Percentiles rank a stretch among this genome's conserved stretches.
These are phyloP conservation scores for Hippoglossus hippoglossus DNA, from an alignment of 2,797 vertebrate species.

Conservation along the genomic window DNA sequence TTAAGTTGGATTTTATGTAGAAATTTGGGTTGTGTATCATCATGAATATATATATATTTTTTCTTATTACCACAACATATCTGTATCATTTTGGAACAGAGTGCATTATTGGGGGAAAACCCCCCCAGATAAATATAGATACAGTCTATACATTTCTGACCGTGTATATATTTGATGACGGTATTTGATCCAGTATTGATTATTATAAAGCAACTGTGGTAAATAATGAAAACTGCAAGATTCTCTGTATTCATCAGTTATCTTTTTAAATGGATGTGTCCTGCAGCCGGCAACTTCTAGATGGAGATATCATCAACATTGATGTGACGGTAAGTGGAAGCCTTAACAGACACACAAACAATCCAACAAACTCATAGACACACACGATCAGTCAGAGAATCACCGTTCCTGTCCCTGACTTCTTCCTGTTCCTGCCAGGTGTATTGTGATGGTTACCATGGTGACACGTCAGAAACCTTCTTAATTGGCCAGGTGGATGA, in stretches of 20 bases:
- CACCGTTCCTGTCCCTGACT: constrained; percentile 1
- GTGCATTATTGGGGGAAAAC: background rate
- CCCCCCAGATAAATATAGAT: background rate
- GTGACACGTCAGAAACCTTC: constrained; percentile 98
- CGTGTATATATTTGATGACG: background rate
- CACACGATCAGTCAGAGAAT: background rate
- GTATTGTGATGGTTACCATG: constrained; percentile 96
- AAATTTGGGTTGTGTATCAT: no score
- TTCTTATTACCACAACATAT: no score
- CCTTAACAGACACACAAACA: background rate
- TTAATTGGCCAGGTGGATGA: constrained; percentile 94
- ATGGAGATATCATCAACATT: constrained; percentile 98
- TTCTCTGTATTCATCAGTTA: constrained; percentile 49
- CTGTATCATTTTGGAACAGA: no score
- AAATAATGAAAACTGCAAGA: background rate
- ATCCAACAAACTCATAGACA: background rate
- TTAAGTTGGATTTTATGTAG: no score
- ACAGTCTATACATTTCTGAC: background rate
- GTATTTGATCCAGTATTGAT: background rate
- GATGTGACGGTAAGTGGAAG: constrained; percentile 94
- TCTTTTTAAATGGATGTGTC: constrained; percentile 55
- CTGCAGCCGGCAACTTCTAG: constrained; percentile 93
- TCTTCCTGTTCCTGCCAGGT: constrained; percentile 82
- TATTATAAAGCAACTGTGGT: background rate
- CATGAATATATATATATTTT: no score